These are phyloP conservation scores for Cygnus olor DNA, from an alignment of 2,797 vertebrate species.

Conservation along the genomic window DNA sequence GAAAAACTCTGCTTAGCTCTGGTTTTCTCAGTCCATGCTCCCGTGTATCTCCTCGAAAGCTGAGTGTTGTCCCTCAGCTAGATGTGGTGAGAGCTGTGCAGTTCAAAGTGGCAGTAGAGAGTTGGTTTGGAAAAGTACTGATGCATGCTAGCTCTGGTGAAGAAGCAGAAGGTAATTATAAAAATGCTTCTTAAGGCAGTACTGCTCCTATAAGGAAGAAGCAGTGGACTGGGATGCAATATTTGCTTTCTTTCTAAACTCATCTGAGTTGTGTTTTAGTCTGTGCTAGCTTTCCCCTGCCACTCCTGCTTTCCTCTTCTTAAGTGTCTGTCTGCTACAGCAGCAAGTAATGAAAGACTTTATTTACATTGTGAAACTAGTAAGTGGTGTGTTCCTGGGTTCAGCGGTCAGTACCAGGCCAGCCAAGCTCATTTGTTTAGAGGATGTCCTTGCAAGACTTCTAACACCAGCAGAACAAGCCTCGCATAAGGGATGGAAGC, in stretches of 20 bases:
- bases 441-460: background rate
- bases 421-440: slow-evolving; percentile 30
- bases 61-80: background rate
- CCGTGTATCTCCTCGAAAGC: background rate
- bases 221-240: background rate
- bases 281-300: background rate
- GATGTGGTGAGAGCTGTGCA: background rate
- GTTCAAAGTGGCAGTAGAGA: background rate
- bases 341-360: background rate
- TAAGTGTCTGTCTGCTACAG: background rate
- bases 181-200: background rate
- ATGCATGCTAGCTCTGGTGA: background rate
- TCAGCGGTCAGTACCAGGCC: background rate
- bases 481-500: background rate
- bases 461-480: background rate
- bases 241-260: slow-evolving; percentile 41
- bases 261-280: background rate
- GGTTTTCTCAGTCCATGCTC: background rate
- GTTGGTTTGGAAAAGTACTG: background rate
- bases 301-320: background rate
- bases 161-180: background rate
- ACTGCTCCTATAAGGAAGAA: background rate
- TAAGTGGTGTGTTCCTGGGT: background rate
- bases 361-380: background rate
- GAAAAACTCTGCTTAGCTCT: background rate